phyloP scores from a whole-genome alignment of 2,113 vertebrate species.

The Acanthochromis polyacanthus region DNA sequence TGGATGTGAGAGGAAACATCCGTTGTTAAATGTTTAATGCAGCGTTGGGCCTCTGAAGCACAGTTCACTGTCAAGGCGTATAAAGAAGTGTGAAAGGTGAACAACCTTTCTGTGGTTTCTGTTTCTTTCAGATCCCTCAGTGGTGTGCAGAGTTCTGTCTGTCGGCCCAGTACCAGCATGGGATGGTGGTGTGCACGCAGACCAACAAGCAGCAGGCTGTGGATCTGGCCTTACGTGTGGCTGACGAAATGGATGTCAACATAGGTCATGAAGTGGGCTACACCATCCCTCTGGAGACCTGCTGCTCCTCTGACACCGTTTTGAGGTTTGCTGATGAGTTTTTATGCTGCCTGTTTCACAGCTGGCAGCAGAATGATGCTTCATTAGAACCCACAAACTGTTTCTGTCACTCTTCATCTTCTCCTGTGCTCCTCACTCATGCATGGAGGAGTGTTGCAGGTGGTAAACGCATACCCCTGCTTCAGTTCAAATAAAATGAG shows the following conservation, averaged over 20 bases:
- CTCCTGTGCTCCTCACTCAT: neutral
- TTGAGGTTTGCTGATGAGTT: conserved; percentile 84
- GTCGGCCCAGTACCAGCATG: conserved; percentile 82
- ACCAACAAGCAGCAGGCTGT: conserved; percentile 83
- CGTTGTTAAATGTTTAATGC: neutral
- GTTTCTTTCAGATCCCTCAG: conserved; percentile 86
- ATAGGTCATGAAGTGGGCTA: conserved; percentile 92
- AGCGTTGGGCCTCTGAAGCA: neutral
- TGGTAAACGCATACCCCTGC: neutral
- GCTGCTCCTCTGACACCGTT: conserved; percentile 87
- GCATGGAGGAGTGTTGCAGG: neutral
- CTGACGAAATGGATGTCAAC: conserved; percentile 93
- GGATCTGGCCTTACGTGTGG: conserved; percentile 86
- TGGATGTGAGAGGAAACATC: conserved; percentile 8
- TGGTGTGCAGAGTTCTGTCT: conserved; percentile 92
- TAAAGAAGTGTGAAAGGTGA: neutral
- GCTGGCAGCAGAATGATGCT: neutral
- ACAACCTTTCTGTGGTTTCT: neutral
- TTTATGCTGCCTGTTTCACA: neutral
- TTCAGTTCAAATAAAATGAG: too few relatives aligned
- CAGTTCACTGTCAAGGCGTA: neutral
- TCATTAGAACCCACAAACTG: conserved; percentile 3
- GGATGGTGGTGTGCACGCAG: conserved; percentile 89
- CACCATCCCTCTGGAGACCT: conserved; percentile 88
- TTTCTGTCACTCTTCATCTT: conserved; percentile 3